These are phyloP conservation scores for Neosilurus hyrtlii DNA, from an alignment of 2,797 vertebrate genomes.

Conservation along the genomic window DNA sequence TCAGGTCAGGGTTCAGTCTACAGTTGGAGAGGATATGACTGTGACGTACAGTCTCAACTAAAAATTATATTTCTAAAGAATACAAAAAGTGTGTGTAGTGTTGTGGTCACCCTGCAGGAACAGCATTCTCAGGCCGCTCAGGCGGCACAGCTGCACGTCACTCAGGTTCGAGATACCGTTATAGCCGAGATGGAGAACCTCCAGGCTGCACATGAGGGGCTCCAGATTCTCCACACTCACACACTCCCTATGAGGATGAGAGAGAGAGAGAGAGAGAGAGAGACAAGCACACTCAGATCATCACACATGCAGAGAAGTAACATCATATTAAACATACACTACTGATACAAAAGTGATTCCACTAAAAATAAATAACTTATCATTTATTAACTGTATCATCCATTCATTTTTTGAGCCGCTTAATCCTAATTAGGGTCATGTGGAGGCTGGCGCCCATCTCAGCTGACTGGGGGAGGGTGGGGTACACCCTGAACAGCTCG, in stretches of 20 bases:
- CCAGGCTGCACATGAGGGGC: slow-evolving; percentile 84
- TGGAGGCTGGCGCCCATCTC: too few relatives aligned
- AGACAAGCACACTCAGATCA: too few relatives aligned
- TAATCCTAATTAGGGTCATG: too few relatives aligned
- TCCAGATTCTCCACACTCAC: slow-evolving; percentile 69
- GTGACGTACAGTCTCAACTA: neutral
- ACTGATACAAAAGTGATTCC: too few relatives aligned
- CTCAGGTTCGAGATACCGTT: slow-evolving; percentile 86
- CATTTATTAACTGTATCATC: too few relatives aligned
- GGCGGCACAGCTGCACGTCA: slow-evolving; percentile 84
- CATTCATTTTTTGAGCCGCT: too few relatives aligned
- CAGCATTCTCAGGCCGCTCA: slow-evolving; percentile 84
- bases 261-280: slow-evolving; percentile 30
- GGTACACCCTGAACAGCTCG: too few relatives aligned
- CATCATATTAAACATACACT: too few relatives aligned
- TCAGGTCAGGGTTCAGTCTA: neutral
- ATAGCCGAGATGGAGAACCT: slow-evolving; percentile 87
- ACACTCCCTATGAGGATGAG: slow-evolving; percentile 68
- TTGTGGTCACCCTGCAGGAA: slow-evolving; percentile 79
- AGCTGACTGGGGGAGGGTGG: too few relatives aligned
- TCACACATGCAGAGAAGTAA: too few relatives aligned
- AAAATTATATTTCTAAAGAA: too few relatives aligned
- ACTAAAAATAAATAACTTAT: too few relatives aligned
- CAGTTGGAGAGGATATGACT: neutral
- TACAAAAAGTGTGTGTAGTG: neutral